Evolutionary conservation across 2,113 vertebrate genomes (phyloP).

Genomic region (Bostrychus sinensis): DNA sequence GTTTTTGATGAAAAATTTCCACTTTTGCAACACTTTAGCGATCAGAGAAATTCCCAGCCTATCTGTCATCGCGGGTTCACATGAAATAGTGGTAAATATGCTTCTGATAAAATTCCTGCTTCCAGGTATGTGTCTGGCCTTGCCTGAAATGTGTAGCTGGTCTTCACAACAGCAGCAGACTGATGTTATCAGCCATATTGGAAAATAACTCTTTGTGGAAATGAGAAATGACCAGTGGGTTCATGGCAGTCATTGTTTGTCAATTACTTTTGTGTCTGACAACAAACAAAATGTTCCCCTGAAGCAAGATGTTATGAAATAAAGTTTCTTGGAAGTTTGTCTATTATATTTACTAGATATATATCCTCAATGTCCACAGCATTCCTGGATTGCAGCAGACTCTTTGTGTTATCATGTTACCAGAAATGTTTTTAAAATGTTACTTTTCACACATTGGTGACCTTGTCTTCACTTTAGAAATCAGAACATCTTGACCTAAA

Average conservation of each 20-base stretch:
- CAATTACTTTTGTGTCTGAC: conserved; percentile 29
- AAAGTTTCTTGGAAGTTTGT: not conserved
- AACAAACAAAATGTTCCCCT: conserved; percentile 28
- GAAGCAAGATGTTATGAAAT: conserved; percentile 22
- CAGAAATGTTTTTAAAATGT: conserved; percentile 27
- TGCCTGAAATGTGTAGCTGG: conserved; percentile 63
- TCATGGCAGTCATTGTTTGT: conserved; percentile 19
- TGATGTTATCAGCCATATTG: conserved; percentile 72
- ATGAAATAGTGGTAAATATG: conserved; percentile 77
- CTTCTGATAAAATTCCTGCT: conserved; percentile 79
- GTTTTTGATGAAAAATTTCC: conserved; percentile 23
- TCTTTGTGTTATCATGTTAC: conserved; percentile 44
- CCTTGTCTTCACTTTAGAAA: conserved; percentile 29
- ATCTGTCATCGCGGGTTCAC: conserved; percentile 75
- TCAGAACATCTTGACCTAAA: conserved; percentile 17
- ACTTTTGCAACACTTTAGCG: conserved; percentile 62
- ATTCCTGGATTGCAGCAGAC: conserved; percentile 24
- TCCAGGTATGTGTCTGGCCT: conserved; percentile 77
- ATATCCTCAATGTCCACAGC: conserved; percentile 21
- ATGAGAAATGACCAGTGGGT: conserved; percentile 32
- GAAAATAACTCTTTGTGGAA: conserved; percentile 48
- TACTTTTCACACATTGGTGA: conserved; percentile 28
- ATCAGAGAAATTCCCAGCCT: conserved; percentile 79
- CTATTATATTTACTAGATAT: not conserved
- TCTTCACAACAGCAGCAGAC: conserved; percentile 32